Evolutionary conservation across 2,888 invertebrate genomes (phyloP), one percentile per base, ranked within the genome.

Genomic region (Drosophila formosana): DNA sequence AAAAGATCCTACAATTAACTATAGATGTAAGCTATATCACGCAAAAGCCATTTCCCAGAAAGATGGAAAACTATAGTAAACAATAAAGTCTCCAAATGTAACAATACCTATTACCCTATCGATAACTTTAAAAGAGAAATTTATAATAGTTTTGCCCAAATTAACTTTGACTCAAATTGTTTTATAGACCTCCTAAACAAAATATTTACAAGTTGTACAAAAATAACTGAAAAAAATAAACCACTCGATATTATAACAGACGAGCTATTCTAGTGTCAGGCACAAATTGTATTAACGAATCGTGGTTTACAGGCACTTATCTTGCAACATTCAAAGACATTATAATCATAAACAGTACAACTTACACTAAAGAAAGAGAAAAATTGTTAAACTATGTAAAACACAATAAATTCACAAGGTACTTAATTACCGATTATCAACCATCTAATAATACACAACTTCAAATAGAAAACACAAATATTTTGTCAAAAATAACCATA

Each of bases 1-100:
- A 9, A 55, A 55, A 25, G 45, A 55, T 6, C 55, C 45, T 25
- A 55, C 11, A 1, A 45, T 55, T 23, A 55, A 45, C 25, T 55
- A 45, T n/a, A 45, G 28, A 4, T 8, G 25, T 34, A 46, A 18
- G 18, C 2, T 18, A 18, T 18, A 18, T 18, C 18, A 18, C 18
- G 18, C 18, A 18, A 18, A 18, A 34, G 34, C 34, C 18, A 55
- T 45, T 32, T 9, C 32, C 6, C 51, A 25, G 7, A n/a, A 11
- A 51, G 34, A 37, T 25, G 11, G 37, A 11, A 51, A 51, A 11
- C 6, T 34, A 23, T 34, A 6, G 34, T 50, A 6, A 50, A 13
- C 3, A 6, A 39, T n/a, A 39, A 50, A 50, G 25, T 26, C 8
- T n/a, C 37, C 3, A 26, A 51, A 25, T 26, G 34, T n/a, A 51